Percentiles rank a stretch among this genome's conserved stretches.
These are phyloP conservation scores for Sycobia sp. DNA, from an alignment of 1,140 invertebrate genomes.

Conservation along the genomic window DNA sequence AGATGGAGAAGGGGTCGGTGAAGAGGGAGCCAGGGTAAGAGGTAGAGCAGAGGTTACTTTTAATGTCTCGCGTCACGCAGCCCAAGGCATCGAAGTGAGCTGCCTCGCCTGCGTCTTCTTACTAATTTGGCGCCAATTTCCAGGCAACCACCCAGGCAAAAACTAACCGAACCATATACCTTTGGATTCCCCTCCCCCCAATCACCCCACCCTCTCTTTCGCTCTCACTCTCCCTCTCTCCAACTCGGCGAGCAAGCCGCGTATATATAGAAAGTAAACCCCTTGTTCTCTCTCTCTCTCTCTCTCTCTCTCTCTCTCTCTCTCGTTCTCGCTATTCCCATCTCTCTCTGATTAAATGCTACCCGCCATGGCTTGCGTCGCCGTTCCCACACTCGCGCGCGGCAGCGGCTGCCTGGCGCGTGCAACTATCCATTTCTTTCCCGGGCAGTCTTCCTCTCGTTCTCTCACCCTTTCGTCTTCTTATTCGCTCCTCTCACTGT, in stretches of 20 bases:
- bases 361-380: conserved; percentile 46
- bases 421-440: conserved; percentile 3
- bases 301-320: conserved; percentile 7
- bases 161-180: conserved; percentile 63
- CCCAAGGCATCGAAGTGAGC: conserved; percentile 39
- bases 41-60: conserved; percentile 60
- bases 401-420: conserved; percentile 23
- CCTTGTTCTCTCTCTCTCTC: background rate
- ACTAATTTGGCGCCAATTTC: conserved; percentile 65
- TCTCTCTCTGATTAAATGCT: conserved; percentile 59
- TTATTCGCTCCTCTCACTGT: too few relatives aligned
- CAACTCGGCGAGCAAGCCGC: too few relatives aligned
- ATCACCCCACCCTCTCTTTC: conserved; percentile 25
- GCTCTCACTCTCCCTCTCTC: conserved; percentile 36
- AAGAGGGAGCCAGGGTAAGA: too few relatives aligned
- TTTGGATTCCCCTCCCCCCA: conserved; percentile 39
- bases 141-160: conserved; percentile 61
- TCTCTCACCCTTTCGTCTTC: too few relatives aligned
- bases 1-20: too few relatives aligned
- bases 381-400: conserved; percentile 45
- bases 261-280: conserved; percentile 5
- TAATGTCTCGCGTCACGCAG: conserved; percentile 63
- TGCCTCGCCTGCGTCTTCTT: conserved; percentile 60
- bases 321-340: too few relatives aligned
- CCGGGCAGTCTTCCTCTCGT: background rate